Conservation (phyloP, 2,797 vertebrate species). For the Amblyraja radiata region DNA sequence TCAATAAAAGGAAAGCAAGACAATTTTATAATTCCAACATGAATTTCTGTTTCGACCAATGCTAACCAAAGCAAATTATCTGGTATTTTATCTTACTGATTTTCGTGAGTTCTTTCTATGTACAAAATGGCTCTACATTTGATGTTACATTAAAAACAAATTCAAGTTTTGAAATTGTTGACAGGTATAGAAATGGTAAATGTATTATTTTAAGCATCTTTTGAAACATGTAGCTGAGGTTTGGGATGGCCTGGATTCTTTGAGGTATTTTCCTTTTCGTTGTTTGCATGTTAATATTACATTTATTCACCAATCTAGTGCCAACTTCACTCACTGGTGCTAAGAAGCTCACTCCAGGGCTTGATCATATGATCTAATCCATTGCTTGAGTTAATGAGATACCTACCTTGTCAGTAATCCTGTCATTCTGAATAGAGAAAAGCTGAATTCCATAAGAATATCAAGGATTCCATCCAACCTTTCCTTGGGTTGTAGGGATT, state of each 20-base stretch:
- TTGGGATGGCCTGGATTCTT: not conserved
- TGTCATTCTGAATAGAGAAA: not conserved
- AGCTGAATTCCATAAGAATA: not conserved
- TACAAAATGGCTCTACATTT: not conserved
- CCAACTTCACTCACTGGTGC: not conserved
- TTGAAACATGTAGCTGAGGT: not conserved
- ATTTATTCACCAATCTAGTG: not conserved
- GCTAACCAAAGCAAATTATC: not conserved
- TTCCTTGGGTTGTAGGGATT: not conserved
- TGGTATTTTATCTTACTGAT: not conserved
- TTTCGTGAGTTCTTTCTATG: not conserved
- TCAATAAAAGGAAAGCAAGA: not conserved
- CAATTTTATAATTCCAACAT: not conserved
- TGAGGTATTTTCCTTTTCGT: not conserved
- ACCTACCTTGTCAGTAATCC: not conserved
- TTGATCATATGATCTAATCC: not conserved
- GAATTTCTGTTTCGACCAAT: not conserved
- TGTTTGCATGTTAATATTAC: not conserved
- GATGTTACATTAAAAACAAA: too few species aligned
- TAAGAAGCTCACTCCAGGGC: not conserved
- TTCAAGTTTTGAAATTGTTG: not conserved
- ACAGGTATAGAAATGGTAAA: not conserved
- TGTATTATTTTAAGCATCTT: not conserved
- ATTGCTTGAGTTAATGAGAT: not conserved
- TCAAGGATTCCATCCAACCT: not conserved